Percentiles rank a stretch among this genome's conserved stretches.
These are phyloP conservation scores for Tragelaphus buxtoni DNA, from an alignment of 2,113 vertebrate genomes.

Conservation along the genomic window DNA sequence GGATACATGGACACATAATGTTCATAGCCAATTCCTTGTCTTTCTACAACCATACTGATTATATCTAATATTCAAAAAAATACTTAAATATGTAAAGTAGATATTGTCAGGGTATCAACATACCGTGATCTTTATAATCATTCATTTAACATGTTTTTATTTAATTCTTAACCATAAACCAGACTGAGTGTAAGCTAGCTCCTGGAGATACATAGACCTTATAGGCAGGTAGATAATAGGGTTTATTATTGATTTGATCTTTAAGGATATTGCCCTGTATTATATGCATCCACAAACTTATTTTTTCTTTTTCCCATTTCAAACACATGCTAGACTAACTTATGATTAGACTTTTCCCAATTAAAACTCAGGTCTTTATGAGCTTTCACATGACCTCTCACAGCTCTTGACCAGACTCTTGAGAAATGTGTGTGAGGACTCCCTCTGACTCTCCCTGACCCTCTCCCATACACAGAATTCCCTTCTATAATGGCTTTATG, in stretches of 20 bases:
- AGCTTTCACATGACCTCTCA: background rate
- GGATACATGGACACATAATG: background rate
- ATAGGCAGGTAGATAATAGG: too few relatives aligned
- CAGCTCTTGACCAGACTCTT: background rate
- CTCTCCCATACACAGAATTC: background rate
- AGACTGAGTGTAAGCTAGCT: background rate
- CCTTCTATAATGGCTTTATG: background rate
- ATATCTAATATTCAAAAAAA: background rate
- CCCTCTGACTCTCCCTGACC: background rate
- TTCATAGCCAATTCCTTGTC: background rate
- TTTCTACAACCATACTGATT: background rate
- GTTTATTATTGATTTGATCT: background rate
- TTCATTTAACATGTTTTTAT: background rate
- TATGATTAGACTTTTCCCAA: background rate
- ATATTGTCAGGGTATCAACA: background rate
- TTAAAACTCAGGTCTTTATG: background rate
- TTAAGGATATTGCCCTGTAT: background rate
- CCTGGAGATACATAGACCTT: background rate
- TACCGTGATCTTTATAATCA: background rate
- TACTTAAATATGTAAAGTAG: background rate
- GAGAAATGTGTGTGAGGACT: background rate
- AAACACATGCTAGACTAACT: background rate
- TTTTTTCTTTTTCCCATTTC: background rate
- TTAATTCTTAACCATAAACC: background rate
- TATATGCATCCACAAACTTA: background rate